Conservation (phyloP, 2,113 vertebrate species). For the Delphinapterus leucas region DNA sequence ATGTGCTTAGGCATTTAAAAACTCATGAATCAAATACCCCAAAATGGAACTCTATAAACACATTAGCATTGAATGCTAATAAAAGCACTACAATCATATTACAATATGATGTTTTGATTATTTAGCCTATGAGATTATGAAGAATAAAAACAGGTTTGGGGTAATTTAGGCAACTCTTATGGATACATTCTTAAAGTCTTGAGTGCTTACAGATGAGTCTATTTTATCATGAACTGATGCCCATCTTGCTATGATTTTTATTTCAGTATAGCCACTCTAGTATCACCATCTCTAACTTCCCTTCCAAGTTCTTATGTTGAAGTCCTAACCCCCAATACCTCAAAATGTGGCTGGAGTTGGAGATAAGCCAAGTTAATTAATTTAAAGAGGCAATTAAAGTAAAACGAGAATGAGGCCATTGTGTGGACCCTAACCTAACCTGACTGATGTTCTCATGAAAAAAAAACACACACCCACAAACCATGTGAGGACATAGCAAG, state of each 20-base stretch:
- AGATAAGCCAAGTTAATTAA: neutral
- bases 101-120: neutral
- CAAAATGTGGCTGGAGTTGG: neutral
- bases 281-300: neutral
- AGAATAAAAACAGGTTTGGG: neutral
- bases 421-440: neutral
- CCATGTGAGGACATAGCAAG: neutral
- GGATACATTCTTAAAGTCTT: neutral
- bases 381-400: neutral
- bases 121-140: neutral
- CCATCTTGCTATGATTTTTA: neutral
- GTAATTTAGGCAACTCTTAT: neutral
- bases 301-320: neutral
- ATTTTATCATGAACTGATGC: neutral
- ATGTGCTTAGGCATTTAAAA: neutral
- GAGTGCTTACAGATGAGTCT: accelerated
- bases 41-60: neutral
- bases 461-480: accelerated
- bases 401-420: neutral
- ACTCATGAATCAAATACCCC: neutral
- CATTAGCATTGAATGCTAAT: neutral
- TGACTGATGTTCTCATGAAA: neutral
- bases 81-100: neutral
- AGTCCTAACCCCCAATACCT: neutral
- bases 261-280: neutral